phyloP scores from a whole-genome alignment of 2,113 vertebrate genomes.

The Cranoglanis bouderius region DNA sequence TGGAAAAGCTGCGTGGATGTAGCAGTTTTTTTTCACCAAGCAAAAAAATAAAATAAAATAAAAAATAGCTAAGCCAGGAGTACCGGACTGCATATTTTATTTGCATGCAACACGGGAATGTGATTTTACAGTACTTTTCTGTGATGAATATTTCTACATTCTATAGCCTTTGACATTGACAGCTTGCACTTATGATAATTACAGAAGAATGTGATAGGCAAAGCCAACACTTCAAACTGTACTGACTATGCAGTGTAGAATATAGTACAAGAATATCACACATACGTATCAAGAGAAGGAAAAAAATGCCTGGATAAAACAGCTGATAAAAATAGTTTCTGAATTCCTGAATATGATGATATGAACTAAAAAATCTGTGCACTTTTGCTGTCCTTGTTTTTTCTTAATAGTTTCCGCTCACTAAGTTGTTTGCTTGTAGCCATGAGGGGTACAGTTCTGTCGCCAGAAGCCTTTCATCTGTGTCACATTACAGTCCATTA shows the following conservation, averaged over 20 bases:
- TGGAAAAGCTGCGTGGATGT: neutral
- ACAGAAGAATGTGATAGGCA: slow-evolving; percentile 23
- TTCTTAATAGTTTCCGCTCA: slow-evolving; percentile 26
- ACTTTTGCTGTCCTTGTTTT: slow-evolving; percentile 8
- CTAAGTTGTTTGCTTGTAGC: slow-evolving; percentile 7
- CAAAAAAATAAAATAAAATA: neutral
- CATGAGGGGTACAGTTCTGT: neutral
- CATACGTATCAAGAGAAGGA: neutral
- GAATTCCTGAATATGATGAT: slow-evolving; percentile 22
- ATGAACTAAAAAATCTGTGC: neutral
- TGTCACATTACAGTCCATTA: slow-evolving; percentile 43
- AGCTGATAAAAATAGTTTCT: neutral
- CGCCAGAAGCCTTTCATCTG: slow-evolving; percentile 30
- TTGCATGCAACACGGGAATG: neutral
- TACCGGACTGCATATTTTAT: neutral
- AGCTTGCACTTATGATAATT: slow-evolving; percentile 35
- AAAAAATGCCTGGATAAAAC: neutral
- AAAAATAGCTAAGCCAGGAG: neutral
- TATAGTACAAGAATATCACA: slow-evolving; percentile 24
- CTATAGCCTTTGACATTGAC: slow-evolving; percentile 6
- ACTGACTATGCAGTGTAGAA: neutral
- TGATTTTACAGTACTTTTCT: neutral
- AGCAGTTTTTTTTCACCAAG: neutral
- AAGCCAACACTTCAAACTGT: neutral
- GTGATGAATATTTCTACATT: slow-evolving; percentile 13